A percentile compares a stretch with the other conserved stretches of the same genome.
phyloP scores from a whole-genome alignment of 2,888 invertebrate species.

The Drosophila merina region DNA sequence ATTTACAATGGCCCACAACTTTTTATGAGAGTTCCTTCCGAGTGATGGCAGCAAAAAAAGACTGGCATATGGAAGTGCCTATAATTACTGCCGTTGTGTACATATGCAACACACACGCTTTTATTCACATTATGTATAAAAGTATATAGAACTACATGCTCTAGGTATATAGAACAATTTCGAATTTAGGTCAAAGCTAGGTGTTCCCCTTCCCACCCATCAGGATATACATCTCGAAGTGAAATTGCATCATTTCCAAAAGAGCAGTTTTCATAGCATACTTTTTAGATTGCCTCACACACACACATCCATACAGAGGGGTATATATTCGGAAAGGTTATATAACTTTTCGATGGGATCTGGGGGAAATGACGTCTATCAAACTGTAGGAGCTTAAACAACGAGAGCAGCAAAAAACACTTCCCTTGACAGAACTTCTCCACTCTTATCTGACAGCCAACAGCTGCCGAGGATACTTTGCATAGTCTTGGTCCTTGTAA shows the following conservation, averaged over 20 bases:
- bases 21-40: conserved; percentile 46
- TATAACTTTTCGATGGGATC: conserved; percentile 39
- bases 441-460: conserved; percentile 58
- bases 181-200: conserved; percentile 63
- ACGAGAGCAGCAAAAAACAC: conserved; percentile 19
- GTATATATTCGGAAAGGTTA: conserved; percentile 33
- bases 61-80: conserved; percentile 2
- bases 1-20: conserved; percentile 62
- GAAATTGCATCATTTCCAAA: conserved; percentile 64
- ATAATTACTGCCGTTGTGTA: conserved; percentile 21
- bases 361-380: conserved; percentile 34
- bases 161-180: conserved; percentile 33
- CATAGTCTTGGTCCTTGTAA: conserved; percentile 31
- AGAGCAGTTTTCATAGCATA: conserved; percentile 61
- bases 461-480: conserved; percentile 49
- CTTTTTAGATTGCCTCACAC: conserved; percentile 40
- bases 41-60: conserved; percentile 9
- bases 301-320: background rate
- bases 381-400: conserved; percentile 34
- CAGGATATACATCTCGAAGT: conserved; percentile 25
- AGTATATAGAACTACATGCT: background rate
- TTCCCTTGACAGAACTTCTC: conserved; percentile 8
- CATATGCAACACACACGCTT: background rate
- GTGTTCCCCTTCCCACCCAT: conserved; percentile 4
- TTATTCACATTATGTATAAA: conserved; percentile 3